These are phyloP conservation scores for Trididemnum clinides DNA, from an alignment of 23 tunicate species.

Conservation along the genomic window DNA sequence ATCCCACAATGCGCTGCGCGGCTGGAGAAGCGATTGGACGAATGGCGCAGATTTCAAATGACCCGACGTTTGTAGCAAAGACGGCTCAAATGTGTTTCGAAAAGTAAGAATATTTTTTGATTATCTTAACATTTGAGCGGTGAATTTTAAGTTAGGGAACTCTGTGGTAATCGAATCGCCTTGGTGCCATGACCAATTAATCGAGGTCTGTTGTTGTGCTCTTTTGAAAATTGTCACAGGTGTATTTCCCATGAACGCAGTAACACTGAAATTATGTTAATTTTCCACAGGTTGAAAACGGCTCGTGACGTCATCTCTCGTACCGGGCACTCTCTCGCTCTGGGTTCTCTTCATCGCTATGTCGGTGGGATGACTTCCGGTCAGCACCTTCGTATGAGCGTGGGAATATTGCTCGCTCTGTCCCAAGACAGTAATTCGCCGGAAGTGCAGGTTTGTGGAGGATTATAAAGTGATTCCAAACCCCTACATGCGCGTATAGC, in stretches of 20 bases:
- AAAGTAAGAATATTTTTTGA: too few relatives aligned
- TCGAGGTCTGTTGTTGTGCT: too few relatives aligned
- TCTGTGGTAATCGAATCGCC: too few relatives aligned
- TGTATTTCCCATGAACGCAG: too few relatives aligned
- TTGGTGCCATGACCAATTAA: too few relatives aligned
- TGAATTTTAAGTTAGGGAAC: too few relatives aligned
- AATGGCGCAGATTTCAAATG: slow-evolving; percentile 94
- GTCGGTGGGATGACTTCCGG: slow-evolving; percentile 92
- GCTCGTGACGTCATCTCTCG: slow-evolving; percentile 96
- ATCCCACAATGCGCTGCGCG: slow-evolving; percentile 80
- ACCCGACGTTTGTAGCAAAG: slow-evolving; percentile 65
- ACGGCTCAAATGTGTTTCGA: slow-evolving; percentile 88
- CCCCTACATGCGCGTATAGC: too few relatives aligned
- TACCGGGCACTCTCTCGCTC: slow-evolving; percentile 89
- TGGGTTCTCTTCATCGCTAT: slow-evolving; percentile 92
- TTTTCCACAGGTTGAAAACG: slow-evolving; percentile 68
- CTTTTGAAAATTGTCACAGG: too few relatives aligned
- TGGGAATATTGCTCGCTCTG: slow-evolving; percentile 87
- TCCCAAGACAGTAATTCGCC: slow-evolving; percentile 94
- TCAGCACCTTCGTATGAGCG: slow-evolving; percentile 89
- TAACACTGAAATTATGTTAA: too few relatives aligned
- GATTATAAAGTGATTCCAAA: too few relatives aligned
- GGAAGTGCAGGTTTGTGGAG: slow-evolving; percentile 85
- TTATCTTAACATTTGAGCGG: too few relatives aligned
- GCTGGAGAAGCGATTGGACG: slow-evolving; percentile 95